Base-by-base conservation (phyloP, 2,113 vertebrate species). In the Nothobranchius kuhntae region DNA sequence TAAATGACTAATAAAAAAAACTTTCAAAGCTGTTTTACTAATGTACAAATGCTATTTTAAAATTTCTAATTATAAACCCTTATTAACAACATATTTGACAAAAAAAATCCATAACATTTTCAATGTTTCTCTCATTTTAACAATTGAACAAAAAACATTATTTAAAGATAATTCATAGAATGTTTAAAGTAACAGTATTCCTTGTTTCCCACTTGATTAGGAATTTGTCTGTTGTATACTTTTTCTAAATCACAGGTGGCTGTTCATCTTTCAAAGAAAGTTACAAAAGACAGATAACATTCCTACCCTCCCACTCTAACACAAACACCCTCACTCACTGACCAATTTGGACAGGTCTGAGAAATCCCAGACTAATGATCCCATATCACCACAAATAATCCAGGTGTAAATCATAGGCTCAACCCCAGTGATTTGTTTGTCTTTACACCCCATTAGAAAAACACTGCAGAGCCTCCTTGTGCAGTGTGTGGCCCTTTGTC, bases 361-460 rank as follows among this genome's bases (percentile, higher is more conserved):
- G 42, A 77, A 77, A 78, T 75, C 36, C 47, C 46, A 76, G 52
- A 59, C 71, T 80, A 69, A 85, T 84, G 65, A 84, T 71, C 77
- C 68, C 62, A 46, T 71, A 85, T 83, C 70, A 77, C 45, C 51
- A 53, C 38, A 48, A 80, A 61, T 76, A 63, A 82, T 84, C 81
- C 83, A 83, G 81, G 78, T 87, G 83, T 91, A 86, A 89, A 87
- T 88, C 82, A 66, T 73, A 44, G 59, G 68, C 78, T 84, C 66
- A 73, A 30, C 86, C 83, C 78, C 78, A 81, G 77, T 11, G 77
- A 90, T 89, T 86, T 88, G 90, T 90, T 90, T 87, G 83, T 89
- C 87, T 89, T 90, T 84, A 84, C 87, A 87, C 87, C 76, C 85
- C 46, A 65, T 84, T 88, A 89, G 75, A 78, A 83, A 84, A 87